Evolutionary conservation across 2,888 invertebrate species (phyloP).

Genomic region (Cantharis nigra): DNA sequence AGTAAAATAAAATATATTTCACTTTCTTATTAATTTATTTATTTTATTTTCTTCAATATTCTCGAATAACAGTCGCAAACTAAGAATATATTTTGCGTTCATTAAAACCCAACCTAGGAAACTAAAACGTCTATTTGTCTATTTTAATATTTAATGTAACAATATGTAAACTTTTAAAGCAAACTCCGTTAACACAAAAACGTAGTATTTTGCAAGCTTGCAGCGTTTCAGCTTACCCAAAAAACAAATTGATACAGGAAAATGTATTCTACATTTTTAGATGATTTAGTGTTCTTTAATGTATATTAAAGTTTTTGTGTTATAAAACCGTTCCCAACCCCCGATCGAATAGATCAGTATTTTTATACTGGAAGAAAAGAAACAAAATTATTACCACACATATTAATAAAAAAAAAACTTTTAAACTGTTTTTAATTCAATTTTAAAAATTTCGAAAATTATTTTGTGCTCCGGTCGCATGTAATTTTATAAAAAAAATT

Average conservation of each 20-base stretch:
- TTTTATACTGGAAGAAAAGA: background rate
- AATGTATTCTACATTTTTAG: background rate
- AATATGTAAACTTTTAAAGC: background rate
- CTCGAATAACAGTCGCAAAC: background rate
- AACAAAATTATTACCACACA: background rate
- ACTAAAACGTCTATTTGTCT: background rate
- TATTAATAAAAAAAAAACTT: background rate
- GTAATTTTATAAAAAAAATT: background rate
- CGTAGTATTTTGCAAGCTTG: background rate
- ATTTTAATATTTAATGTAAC: background rate
- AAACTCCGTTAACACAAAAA: background rate
- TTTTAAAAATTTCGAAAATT: background rate
- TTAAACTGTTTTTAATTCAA: background rate
- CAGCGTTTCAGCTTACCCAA: background rate
- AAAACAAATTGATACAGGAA: background rate
- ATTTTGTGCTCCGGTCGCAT: background rate
- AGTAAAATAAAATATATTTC: background rate
- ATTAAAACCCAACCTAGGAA: no score
- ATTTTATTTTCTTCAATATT: background rate
- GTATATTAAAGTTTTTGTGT: background rate
- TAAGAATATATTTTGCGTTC: no score
- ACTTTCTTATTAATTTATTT: background rate
- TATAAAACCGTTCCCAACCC: background rate
- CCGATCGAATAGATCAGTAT: background rate
- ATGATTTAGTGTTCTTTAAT: background rate